Conservation (phyloP, 2,888 invertebrate genomes). For the Eueremaeus valkanovi region DNA sequence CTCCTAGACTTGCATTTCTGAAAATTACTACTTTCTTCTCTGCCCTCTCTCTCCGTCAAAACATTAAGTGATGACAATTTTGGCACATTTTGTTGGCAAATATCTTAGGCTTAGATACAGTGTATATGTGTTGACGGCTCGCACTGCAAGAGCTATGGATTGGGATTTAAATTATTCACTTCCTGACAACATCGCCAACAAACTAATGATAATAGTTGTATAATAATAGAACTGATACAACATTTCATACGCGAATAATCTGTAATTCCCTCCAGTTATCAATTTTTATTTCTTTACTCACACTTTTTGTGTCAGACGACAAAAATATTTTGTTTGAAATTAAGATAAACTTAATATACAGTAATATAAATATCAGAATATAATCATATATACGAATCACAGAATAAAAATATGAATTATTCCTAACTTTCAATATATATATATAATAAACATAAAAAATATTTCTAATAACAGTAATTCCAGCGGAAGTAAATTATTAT, state of each 20-base stretch:
- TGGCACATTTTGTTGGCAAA: not conserved
- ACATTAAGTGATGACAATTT: not conserved
- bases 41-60: not conserved
- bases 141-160: not conserved
- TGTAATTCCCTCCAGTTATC: not conserved
- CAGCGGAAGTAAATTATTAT: too few species aligned
- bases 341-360: too few species aligned
- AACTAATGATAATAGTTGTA: conserved; percentile 3
- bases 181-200: conserved; percentile 18
- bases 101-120: not conserved
- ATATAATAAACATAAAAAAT: too few species aligned
- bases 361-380: too few species aligned
- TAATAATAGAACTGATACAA: conserved; percentile 2
- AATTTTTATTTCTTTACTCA: not conserved
- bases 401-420: too few species aligned
- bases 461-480: too few species aligned
- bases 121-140: not conserved
- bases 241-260: not conserved
- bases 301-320: not conserved
- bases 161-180: not conserved
- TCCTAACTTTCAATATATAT: too few species aligned
- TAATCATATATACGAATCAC: too few species aligned
- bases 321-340: not conserved
- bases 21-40: not conserved
- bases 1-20: too few species aligned